Evolutionary conservation across 2,113 vertebrate species (phyloP), one percentile per base, ranked within the genome.

Genomic region (Phocoena phocoena): DNA sequence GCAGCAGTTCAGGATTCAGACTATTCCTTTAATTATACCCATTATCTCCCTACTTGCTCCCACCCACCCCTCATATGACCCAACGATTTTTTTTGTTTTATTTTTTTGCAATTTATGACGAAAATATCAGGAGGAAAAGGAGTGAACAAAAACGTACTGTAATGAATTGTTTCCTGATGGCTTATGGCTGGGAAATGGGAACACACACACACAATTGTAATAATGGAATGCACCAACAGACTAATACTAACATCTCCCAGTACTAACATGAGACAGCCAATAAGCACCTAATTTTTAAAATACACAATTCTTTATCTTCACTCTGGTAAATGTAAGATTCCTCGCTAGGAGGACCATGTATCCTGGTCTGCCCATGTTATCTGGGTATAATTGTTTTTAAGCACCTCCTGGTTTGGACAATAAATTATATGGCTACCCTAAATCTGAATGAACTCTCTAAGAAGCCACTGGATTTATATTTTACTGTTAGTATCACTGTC

Each of bases 21-120:
- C 77, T 96, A 65, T 70, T 96, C 63, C 90, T 87, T 58, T 86
- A 62, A 83, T 67, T 88, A 79, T n/a, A 95, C 60, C 8, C 50
- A 77, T 77, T n/a, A 31, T 15, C 55, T 50, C 28, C 65, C 47
- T 3, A 85, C 38, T 55, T 73, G 71, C 44, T 50, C 55, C n/a
- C 21, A 71, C 21, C 8, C 21, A 90, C 21, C 33, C 25, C 25
- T 85, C 17, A 38, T 68, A 65, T 33, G 23, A 4, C 13, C 21
- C 87, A 77, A 65, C 23, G 74, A 68, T 33, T 68, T 55, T 71
- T 55, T 71, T 92, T 41, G 41, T 41, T 41, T 41, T 41, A 41
- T 41, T 41, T 88, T 62, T 41, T 76, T 93, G 14, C 2, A 60
- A 93, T 31, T 96, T 74, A 82, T 5, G 71, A 74, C 55, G 55